Percentiles rank a stretch among this genome's conserved stretches.
Conservation (phyloP, 2,113 vertebrate species). For the Nesoenas mayeri region DNA sequence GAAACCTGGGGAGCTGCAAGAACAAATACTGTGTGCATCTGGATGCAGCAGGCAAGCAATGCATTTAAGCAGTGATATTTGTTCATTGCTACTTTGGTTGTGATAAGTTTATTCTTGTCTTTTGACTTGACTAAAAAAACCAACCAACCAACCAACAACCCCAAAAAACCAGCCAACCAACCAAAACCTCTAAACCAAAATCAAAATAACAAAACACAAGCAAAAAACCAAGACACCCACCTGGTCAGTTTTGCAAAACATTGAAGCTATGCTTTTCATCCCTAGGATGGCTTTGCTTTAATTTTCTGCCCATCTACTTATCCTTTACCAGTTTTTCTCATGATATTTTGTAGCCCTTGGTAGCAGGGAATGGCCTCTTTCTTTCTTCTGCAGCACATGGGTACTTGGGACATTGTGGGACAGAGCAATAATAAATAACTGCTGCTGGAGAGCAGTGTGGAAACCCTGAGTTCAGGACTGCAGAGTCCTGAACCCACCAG, state of each 20-base stretch:
- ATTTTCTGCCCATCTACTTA: conserved; percentile 12
- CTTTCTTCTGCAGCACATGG: not conserved
- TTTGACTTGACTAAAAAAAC: not conserved
- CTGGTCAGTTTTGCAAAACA: not conserved
- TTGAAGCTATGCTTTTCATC: not conserved
- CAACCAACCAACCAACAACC: no score
- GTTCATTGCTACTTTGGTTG: not conserved
- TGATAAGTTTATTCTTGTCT: not conserved
- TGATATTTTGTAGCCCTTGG: not conserved
- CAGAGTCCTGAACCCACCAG: not conserved
- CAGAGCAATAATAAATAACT: not conserved
- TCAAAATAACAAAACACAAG: no score
- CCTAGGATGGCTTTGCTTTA: not conserved
- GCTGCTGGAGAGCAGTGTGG: not conserved
- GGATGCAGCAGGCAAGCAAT: not conserved
- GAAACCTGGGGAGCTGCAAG: not conserved
- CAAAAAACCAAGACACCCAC: not conserved
- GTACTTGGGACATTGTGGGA: not conserved
- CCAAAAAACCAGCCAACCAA: no score
- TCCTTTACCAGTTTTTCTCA: not conserved
- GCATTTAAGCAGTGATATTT: not conserved
- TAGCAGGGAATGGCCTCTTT: not conserved
- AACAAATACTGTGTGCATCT: rapidly evolving
- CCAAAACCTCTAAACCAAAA: no score
- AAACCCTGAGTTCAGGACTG: not conserved